Percentiles rank a stretch among this genome's conserved stretches.
Conservation (phyloP, 2,113 vertebrate genomes). For the Saguinus midas region DNA sequence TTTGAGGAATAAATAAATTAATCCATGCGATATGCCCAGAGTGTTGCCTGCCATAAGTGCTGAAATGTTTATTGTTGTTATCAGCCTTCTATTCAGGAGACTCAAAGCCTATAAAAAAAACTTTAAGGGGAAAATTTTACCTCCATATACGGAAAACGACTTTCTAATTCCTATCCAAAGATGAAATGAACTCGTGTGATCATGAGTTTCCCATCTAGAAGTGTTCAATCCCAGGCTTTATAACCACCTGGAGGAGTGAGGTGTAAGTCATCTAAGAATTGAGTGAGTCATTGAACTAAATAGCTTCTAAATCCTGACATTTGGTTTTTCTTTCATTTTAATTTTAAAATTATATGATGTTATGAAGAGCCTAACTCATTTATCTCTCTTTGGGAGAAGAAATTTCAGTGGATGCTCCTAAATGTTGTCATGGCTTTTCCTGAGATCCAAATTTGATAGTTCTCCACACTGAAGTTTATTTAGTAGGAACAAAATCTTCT, state of each 20-base stretch:
- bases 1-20: neutral
- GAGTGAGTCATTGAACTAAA: neutral
- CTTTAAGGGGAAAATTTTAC: neutral
- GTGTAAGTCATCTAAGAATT: neutral
- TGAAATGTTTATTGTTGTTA: neutral
- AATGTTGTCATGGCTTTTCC: neutral
- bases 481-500: neutral
- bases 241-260: neutral
- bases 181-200: neutral
- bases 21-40: neutral
- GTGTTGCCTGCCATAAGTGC: neutral
- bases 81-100: neutral
- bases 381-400: neutral
- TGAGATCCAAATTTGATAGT: neutral
- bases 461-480: neutral
- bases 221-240: neutral
- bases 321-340: slow-evolving; percentile 19
- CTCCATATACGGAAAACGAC: neutral
- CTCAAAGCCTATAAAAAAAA: neutral
- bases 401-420: neutral
- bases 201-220: neutral
- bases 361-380: neutral
- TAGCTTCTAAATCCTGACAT: neutral
- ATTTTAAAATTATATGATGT: neutral
- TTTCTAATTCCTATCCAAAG: neutral